Evolutionary conservation across 2,797 vertebrate species (phyloP), one percentile per base, ranked within the genome.

Genomic region (Fringilla coelebs): DNA sequence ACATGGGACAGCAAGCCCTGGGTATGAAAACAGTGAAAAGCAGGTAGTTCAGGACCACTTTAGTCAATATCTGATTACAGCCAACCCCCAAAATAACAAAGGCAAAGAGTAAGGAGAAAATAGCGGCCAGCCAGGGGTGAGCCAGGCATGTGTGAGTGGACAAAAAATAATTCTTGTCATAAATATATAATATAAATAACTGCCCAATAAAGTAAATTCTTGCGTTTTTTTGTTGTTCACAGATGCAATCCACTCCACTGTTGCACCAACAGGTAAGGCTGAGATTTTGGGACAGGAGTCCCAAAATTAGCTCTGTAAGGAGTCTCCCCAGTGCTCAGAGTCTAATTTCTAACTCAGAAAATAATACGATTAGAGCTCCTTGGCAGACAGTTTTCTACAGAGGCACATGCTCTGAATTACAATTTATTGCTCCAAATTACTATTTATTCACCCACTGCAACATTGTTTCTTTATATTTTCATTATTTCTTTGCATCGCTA

Each of bases 221-320:
- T 83, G 28, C 4, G 10, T 57, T 48, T 90, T 46, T 89, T 41
- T 67, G 7, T 2, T 51, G 20, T 61, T 68, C 40, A 81, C 58
- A 93, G 71, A n/a, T 51, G 41, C 67, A 22, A 2, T 2, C 10
- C 9, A 0, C 0, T 7, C 62, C 29, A 62, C 9, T 0, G 24
- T 5, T 40, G 22, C 31, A 76, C 76, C 29, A 0, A 32, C 70
- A 91, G 75, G 91, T 88, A 81, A 85, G 85, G 61, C 31, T 73
- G 31, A 5, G 20, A 6, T 66, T 72, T 70, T 25, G 34, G 43
- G n/a, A 45, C 19, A 7, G 1, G 4, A 85, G 7, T 7, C 41
- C 32, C 21, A 32, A 55, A 66, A 21, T 49, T 9, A 36, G 13
- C 36, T 54, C 46, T 73, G 65, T 49, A 7, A 61, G 40, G 17